Base-by-base conservation (phyloP, 2,888 invertebrate species). In the Pterostichus niger region DNA sequence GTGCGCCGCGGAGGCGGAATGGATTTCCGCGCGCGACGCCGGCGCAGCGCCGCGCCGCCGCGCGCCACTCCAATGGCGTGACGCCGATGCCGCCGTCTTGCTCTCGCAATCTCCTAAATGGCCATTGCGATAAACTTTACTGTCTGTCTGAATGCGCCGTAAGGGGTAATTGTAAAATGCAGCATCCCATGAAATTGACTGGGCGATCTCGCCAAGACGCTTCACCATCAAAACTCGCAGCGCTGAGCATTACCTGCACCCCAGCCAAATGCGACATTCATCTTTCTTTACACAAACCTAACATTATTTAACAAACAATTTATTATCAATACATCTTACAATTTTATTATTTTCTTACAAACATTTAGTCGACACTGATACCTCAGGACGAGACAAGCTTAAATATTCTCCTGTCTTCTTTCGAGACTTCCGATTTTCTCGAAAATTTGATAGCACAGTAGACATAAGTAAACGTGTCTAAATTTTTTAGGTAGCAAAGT, bases 101-200 rank as follows among this genome's bases (percentile, higher is more conserved):
- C 88, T 88, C 82, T 82, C 87, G 89, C 89, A 89, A 89, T 89
- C 89, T 89, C 88, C 89, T 88, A 89, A 90, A 89, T 89, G 90
- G 89, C 89, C 88, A 88, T 88, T 87, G 87, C 89, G 89, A 90
- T 89, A 88, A 89, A 89, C 88, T 88, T 88, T 87, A 88, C 87
- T 87, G 88, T 86, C 85, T 85, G 84, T 84, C 85, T 84, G 84
- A 83, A 84, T 83, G 85, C 84, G 82, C 75, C 75, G 71, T 75
- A 59, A 86, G 86, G 86, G 86, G 87, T 87, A 87, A 87, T 87
- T 86, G 86, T 86, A 86, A 87, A 87, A 87, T 87, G 87, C 86
- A 86, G 56, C 87, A 86, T 86, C 87, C 84, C 87, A 86, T 87
- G 87, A 87, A 87, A 87, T 87, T 87, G 87, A 86, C 86, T 86